phyloP scores from a whole-genome alignment of 2,797 vertebrate genomes.

The Hemibagrus guttatus region DNA sequence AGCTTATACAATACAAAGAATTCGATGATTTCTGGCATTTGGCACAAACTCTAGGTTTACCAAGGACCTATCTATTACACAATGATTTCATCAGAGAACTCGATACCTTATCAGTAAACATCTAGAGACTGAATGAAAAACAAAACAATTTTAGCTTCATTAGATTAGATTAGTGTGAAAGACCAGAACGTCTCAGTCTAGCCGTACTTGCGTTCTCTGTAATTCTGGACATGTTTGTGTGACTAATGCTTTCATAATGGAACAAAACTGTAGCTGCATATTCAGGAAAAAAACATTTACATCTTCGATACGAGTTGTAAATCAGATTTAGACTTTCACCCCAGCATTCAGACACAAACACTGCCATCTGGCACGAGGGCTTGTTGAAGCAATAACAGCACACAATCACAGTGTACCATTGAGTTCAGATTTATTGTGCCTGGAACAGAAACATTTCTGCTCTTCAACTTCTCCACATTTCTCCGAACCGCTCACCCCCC shows the following conservation, averaged over 20 bases:
- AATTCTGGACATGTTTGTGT: not conserved
- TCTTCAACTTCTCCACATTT: constrained; percentile 50
- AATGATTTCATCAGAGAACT: not conserved
- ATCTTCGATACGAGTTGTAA: not conserved
- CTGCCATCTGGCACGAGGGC: not conserved
- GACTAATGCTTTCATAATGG: not conserved
- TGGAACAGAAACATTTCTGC: constrained; percentile 55
- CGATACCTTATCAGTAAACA: constrained; percentile 1
- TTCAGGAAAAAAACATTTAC: not conserved
- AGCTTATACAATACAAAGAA: not conserved
- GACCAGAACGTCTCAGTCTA: not conserved
- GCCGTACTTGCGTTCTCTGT: too few relatives aligned
- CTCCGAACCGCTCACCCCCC: not conserved
- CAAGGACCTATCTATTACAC: not conserved
- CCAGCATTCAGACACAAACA: not conserved
- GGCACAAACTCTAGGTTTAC: not conserved
- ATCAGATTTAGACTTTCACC: not conserved
- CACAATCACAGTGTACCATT: constrained; percentile 10
- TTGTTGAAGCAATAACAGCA: not conserved
- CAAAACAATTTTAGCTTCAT: not conserved
- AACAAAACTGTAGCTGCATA: not conserved
- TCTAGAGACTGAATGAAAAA: not conserved
- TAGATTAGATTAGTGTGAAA: constrained; percentile 5
- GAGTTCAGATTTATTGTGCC: constrained; percentile 66
- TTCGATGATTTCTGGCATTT: not conserved